Percentiles rank a stretch among this genome's conserved stretches.
phyloP scores from a whole-genome alignment of 1,140 invertebrate genomes.

The Plectrocnemia conspersa region DNA sequence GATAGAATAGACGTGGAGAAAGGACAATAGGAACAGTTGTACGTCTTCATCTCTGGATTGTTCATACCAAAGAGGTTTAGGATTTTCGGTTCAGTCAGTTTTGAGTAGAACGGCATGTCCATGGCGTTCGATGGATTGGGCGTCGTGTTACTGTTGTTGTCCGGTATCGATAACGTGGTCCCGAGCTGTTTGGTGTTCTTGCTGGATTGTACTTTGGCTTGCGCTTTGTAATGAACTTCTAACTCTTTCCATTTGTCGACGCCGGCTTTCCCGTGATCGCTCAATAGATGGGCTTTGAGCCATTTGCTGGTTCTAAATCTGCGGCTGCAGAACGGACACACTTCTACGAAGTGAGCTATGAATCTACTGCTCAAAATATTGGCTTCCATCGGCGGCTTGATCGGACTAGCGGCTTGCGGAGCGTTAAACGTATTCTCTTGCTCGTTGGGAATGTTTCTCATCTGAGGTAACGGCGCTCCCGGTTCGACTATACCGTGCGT shows the following conservation, averaged over 20 bases:
- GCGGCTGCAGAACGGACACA: slow-evolving; percentile 81
- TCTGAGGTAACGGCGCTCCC: slow-evolving; percentile 40
- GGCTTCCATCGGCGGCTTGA: slow-evolving; percentile 50
- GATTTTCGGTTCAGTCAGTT: slow-evolving; percentile 33
- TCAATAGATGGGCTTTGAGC: slow-evolving; percentile 81
- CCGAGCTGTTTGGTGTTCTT: slow-evolving; percentile 37
- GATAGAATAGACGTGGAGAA: slow-evolving; percentile 85
- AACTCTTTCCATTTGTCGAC: slow-evolving; percentile 67
- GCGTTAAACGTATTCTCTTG: slow-evolving; percentile 31
- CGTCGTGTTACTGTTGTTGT: slow-evolving; percentile 50
- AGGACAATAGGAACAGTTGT: slow-evolving; percentile 82
- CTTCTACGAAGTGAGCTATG: slow-evolving; percentile 69
- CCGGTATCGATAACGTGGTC: slow-evolving; percentile 26
- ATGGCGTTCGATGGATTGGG: slow-evolving; percentile 58
- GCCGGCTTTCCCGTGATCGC: slow-evolving; percentile 75
- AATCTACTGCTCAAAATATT: slow-evolving; percentile 59
- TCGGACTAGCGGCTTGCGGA: slow-evolving; percentile 47
- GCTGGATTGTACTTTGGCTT: slow-evolving; percentile 37
- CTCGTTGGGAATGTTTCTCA: slow-evolving; percentile 33
- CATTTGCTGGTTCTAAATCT: slow-evolving; percentile 87
- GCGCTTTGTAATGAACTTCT: slow-evolving; percentile 42
- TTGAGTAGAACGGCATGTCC: slow-evolving; percentile 38
- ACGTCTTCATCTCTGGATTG: slow-evolving; percentile 57
- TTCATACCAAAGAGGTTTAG: slow-evolving; percentile 33
- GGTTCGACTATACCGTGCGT: slow-evolving; percentile 91